Conservation (phyloP, 2,888 invertebrate genomes). For the Drosophila affinis region DNA sequence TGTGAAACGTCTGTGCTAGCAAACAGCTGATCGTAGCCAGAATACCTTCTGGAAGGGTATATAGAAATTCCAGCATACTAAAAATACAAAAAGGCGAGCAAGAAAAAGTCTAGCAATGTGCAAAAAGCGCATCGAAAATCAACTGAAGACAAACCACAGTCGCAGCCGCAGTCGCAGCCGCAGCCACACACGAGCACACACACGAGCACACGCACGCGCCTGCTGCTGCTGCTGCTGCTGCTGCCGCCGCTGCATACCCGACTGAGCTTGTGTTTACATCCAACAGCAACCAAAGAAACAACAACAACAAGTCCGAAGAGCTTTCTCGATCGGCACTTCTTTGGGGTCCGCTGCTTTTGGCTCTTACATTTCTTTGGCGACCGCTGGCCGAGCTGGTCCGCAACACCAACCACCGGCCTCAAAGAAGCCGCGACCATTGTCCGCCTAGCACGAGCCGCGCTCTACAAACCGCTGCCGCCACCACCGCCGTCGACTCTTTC, state of each 20-base stretch:
- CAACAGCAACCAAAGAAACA: constrained; percentile 27
- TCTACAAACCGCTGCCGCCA: constrained; percentile 19
- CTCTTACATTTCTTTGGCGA: constrained; percentile 71
- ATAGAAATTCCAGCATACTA: constrained; percentile 26
- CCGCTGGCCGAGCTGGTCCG: constrained; percentile 53
- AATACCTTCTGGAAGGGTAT: neutral
- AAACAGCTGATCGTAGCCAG: neutral
- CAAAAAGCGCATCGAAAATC: constrained; percentile 69
- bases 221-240: neutral
- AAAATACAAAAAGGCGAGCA: constrained; percentile 24
- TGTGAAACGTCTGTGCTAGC: too few relatives aligned
- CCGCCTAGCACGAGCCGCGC: constrained; percentile 81
- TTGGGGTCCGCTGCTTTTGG: constrained; percentile 45
- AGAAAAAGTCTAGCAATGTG: constrained; percentile 59
- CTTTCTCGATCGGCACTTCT: constrained; percentile 53
- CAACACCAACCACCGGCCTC: constrained; percentile 54
- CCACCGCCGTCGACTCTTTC: constrained; percentile 14
- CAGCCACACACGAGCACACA: neutral
- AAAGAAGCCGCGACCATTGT: constrained; percentile 83
- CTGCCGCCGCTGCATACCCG: constrained; percentile 10
- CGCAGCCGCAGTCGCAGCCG: constrained; percentile 8
- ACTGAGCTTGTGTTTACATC: constrained; percentile 33
- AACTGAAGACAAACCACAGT: constrained; percentile 27
- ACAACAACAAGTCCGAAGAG: constrained; percentile 41
- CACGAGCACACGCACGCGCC: neutral